These are phyloP conservation scores for Prolemur simus DNA, from an alignment of 2,113 vertebrate genomes.

Conservation along the genomic window DNA sequence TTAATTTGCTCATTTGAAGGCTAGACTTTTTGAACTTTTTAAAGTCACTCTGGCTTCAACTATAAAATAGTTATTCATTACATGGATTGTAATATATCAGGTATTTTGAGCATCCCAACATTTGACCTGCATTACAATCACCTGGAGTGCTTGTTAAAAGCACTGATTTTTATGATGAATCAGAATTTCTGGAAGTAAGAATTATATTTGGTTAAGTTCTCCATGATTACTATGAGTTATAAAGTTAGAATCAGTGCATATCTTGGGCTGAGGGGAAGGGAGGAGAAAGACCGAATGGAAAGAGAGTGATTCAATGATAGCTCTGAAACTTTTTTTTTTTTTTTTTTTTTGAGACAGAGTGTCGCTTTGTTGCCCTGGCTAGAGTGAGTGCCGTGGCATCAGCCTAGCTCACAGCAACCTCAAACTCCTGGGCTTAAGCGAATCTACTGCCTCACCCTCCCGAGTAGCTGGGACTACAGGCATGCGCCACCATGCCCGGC, in stretches of 20 bases:
- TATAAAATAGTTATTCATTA: neutral
- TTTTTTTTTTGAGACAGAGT: no score
- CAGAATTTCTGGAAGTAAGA: neutral
- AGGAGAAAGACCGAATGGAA: neutral
- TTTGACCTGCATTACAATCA: neutral
- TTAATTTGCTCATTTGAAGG: neutral
- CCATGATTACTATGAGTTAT: neutral
- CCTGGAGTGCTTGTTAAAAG: neutral
- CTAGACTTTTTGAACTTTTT: neutral
- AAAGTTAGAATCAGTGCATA: neutral
- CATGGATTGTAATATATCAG: neutral
- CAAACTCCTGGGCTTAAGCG: no score
- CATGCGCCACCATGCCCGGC: no score
- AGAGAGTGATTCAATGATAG: neutral
- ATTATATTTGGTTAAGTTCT: neutral
- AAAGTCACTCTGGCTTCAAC: neutral
- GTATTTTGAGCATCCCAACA: neutral
- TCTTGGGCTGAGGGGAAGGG: neutral
- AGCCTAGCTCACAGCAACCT: no score
- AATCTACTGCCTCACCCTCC: no score
- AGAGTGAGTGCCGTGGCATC: no score
- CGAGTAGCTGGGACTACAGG: no score
- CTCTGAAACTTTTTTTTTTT: conserved; percentile 4
- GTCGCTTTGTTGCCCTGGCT: no score
- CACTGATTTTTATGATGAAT: neutral